Evolutionary conservation across 2,113 vertebrate species (phyloP), one percentile per base, ranked within the genome.

Genomic region (Phoxinus phoxinus): DNA sequence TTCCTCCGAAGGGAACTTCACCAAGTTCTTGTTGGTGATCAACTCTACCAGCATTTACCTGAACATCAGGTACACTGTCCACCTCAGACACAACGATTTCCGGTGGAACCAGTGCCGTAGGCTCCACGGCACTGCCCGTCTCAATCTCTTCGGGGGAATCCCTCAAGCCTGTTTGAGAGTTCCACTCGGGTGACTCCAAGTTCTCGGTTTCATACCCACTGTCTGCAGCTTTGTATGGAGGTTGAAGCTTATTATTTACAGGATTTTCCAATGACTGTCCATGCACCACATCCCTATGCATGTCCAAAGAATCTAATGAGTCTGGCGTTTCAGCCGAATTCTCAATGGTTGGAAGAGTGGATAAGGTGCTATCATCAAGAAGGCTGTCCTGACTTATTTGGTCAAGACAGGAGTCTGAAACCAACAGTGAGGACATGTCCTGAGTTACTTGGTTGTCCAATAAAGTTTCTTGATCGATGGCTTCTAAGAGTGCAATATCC

Each of bases 121-220:
- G 63, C 19, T 93, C 92, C 0, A 88, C 89, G 0, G 59, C 86
- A 6, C 82, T 67, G 58, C 91, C 83, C 2, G 59, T 23, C 74
- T 88, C 87, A 1, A 88, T 81, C 27, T 95, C 95, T 5, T 89
- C 90, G 35, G 87, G 88, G 3, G 93, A 0, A 0, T 94, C 94
- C 59, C 94, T 92, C 1, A 87, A 91, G 23, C 89, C 81, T 1
- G 94, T 76, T 89, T 97, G 97, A 25, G 97, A 97, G 79, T 96
- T 98, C 97, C 98, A 99, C 86, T 99, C 98, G 0, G 98, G 98
- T 77, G 98, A 99, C 86, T 99, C 98, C 83, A 99, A 88, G 91
- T 99, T 99, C 92, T 99, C 98, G 0, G 98, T 99, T 92, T 99
- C 98, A 11, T 99, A 99, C 23, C 98, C 98, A 2, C 98, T 99